Conservation (phyloP, 1,140 invertebrate genomes). For the Apis florea region DNA sequence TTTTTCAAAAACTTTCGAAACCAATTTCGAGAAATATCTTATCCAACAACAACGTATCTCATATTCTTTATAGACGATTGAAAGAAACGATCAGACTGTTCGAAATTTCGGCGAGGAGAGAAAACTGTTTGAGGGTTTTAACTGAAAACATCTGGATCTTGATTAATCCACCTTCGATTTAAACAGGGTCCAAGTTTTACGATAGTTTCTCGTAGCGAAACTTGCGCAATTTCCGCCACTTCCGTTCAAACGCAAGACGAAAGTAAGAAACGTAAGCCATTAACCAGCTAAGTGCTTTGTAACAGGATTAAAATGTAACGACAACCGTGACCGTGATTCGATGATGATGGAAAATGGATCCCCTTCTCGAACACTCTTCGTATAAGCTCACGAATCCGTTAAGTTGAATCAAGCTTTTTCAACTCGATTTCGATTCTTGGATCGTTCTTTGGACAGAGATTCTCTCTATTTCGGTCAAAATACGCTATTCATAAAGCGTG, state of each 20-base stretch:
- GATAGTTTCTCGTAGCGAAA: constrained; percentile 18
- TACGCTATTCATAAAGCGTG: too few species aligned
- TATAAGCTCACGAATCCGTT: constrained; percentile 36
- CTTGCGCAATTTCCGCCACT: constrained; percentile 25
- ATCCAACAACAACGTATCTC: too few species aligned
- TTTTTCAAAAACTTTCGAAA: too few species aligned
- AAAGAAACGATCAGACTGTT: background rate
- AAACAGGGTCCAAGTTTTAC: constrained; percentile 18
- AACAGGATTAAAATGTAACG: constrained; percentile 58
- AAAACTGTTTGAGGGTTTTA: background rate
- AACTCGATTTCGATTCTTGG: too few species aligned
- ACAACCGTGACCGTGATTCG: constrained; percentile 41
- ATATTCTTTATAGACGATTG: too few species aligned
- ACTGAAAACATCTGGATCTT: constrained; percentile 1
- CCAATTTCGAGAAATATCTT: too few species aligned
- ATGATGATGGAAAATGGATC: constrained; percentile 31
- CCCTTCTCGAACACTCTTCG: background rate
- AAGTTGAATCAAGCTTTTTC: too few species aligned
- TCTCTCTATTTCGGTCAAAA: too few species aligned
- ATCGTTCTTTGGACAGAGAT: too few species aligned
- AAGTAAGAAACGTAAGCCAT: constrained; percentile 52
- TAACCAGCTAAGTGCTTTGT: constrained; percentile 58
- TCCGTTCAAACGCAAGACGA: background rate
- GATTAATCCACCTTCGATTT: too few species aligned
- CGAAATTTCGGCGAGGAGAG: background rate